A percentile compares a stretch with the other conserved stretches of the same genome.
phyloP scores from a whole-genome alignment of 2,888 invertebrate species.

The Philaethria dido region DNA sequence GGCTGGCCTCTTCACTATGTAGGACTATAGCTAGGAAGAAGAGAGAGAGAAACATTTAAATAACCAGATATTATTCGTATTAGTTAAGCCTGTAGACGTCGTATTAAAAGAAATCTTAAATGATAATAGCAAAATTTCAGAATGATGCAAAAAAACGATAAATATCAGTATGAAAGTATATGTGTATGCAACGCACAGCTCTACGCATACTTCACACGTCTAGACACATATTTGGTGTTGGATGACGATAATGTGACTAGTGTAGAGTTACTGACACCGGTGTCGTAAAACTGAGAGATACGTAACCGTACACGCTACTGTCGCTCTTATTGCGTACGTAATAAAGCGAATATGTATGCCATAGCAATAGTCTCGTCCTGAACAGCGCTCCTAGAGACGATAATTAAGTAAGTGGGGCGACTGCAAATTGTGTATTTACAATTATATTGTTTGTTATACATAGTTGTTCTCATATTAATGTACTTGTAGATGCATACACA shows the following conservation, averaged over 20 bases:
- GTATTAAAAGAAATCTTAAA: no score
- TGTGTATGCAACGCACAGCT: not conserved
- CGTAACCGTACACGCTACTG: not conserved
- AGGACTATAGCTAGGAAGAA: no score
- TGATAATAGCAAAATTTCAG: no score
- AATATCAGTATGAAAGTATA: not conserved
- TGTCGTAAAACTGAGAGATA: not conserved
- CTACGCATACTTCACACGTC: slow-evolving; percentile 19
- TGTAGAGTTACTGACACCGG: slow-evolving; percentile 6
- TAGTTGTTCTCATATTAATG: not conserved
- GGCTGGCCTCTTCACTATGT: no score
- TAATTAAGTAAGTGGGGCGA: slow-evolving; percentile 13
- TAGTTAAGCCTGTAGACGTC: no score
- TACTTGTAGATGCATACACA: not conserved
- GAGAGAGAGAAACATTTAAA: no score
- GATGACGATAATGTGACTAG: slow-evolving; percentile 26
- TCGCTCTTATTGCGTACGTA: not conserved
- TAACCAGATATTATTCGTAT: no score
- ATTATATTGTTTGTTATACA: not conserved
- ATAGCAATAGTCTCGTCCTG: no score
- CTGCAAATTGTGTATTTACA: not conserved
- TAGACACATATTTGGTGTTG: slow-evolving; percentile 26
- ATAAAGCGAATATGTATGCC: not conserved
- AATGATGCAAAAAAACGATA: not conserved
- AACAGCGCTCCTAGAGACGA: not conserved